Evolutionary conservation across 2,113 vertebrate species (phyloP), one percentile per base, ranked within the genome.

Genomic region (Hippocampus guttulatus): DNA sequence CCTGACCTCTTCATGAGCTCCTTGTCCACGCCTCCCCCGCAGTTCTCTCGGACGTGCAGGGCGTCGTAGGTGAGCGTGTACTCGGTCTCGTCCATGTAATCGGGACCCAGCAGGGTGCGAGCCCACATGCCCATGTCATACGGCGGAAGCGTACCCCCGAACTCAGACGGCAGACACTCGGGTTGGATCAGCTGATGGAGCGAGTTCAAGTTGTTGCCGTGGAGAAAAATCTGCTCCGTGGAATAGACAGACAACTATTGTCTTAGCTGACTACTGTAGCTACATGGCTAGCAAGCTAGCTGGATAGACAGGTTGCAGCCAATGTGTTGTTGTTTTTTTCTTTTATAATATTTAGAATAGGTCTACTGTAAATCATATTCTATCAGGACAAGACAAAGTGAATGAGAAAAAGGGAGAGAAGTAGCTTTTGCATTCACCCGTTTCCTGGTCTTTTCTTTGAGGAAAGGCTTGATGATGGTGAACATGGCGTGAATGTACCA

Each of bases 121-220:
- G 97, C 97, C 97, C 97, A 99, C 0, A 95, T 98, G 0, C 97
- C 96, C 95, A 98, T 97, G 70, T 99, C 96, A 5, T 99, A 99
- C 20, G 97, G 97, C 0, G 97, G 97, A 73, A 98, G 78, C 89
- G 97, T 96, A 58, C 97, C 97, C 0, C 97, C 97, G 75, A 99
- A 95, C 82, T 99, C 97, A 0, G 97, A 99, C 7, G 97, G 97
- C 64, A 99, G 85, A 82, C 96, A 97, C 91, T 99, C 97, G 0
- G 97, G 96, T 62, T 95, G 94, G 75, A 99, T 94, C 60, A 99
- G 93, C 85, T 97, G 96, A 87, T 99, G 97, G 49, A 99, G 92
- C 38, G 96, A 98, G 87, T 96, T 99, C 86, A 99, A 93, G 83
- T 99, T 99, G 88, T 99, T 99, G 11, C 97, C 97, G 27, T 99